Evolutionary conservation across 1,140 invertebrate species (phyloP).

Genomic region (Maniola jurtina): DNA sequence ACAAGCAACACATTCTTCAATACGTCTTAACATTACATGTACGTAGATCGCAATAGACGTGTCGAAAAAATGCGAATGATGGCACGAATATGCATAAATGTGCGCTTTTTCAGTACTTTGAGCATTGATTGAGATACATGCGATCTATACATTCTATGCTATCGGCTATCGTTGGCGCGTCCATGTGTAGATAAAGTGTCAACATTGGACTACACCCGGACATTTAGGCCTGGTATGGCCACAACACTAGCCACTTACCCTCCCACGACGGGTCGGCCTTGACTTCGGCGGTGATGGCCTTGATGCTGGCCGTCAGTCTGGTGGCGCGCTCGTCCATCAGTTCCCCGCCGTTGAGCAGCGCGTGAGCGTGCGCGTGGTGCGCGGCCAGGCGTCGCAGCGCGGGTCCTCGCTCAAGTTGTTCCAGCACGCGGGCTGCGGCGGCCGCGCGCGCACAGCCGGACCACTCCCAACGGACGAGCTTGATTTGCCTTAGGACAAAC

Average conservation of each 20-base stretch:
- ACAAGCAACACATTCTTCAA: too few relatives aligned
- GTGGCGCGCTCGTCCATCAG: slow-evolving; percentile 72
- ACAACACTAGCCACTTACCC: slow-evolving; percentile 43
- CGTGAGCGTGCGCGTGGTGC: slow-evolving; percentile 43
- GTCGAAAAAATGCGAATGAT: too few relatives aligned
- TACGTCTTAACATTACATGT: too few relatives aligned
- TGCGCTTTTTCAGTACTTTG: too few relatives aligned
- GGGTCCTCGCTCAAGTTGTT: slow-evolving; percentile 63
- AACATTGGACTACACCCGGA: too few relatives aligned
- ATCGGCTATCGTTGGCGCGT: too few relatives aligned
- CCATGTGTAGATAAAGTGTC: too few relatives aligned
- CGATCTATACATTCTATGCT: too few relatives aligned
- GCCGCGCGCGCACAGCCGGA: slow-evolving; percentile 48
- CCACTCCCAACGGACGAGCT: slow-evolving; percentile 49
- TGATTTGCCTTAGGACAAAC: slow-evolving; percentile 17
- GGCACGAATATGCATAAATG: too few relatives aligned
- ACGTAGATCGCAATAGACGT: too few relatives aligned
- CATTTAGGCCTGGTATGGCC: too few relatives aligned
- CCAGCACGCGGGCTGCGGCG: slow-evolving; percentile 59
- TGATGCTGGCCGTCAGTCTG: slow-evolving; percentile 65
- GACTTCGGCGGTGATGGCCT: slow-evolving; percentile 65
- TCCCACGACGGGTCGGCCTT: slow-evolving; percentile 71
- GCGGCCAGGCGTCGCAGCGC: slow-evolving; percentile 52
- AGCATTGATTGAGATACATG: too few relatives aligned
- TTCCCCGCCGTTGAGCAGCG: slow-evolving; percentile 49